A percentile compares a stretch with the other conserved stretches of the same genome.
Evolutionary conservation across 2,113 vertebrate genomes (phyloP).

Genomic region (Hemicordylus capensis): DNA sequence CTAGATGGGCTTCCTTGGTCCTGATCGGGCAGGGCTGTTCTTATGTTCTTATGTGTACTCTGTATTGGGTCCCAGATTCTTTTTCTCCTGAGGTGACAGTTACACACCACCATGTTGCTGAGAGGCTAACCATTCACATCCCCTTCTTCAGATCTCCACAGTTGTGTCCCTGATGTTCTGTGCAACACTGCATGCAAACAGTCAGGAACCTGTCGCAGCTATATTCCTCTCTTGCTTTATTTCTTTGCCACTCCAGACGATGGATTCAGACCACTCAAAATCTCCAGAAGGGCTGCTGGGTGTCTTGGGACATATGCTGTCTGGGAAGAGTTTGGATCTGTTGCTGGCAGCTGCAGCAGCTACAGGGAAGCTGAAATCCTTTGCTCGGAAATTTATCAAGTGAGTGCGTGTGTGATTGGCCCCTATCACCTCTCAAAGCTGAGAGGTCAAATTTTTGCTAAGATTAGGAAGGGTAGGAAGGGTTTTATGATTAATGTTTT

Average conservation of each 20-base stretch:
- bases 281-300: constrained; percentile 94
- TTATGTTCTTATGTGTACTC: accelerated
- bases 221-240: background rate
- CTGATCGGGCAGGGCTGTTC: too few species aligned
- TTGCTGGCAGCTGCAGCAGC: constrained; percentile 93
- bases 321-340: constrained; percentile 94
- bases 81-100: background rate
- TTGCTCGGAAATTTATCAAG: constrained; percentile 97
- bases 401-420: constrained; percentile 65
- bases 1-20: too few species aligned
- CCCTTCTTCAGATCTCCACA: background rate
- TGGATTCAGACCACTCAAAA: constrained; percentile 97
- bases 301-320: constrained; percentile 96
- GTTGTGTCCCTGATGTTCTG: accelerated
- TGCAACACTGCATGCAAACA: background rate
- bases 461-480: background rate
- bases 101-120: background rate
- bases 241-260: constrained; percentile 79
- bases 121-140: background rate
- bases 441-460: too few species aligned
- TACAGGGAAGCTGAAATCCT: constrained; percentile 95
- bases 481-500: too few species aligned
- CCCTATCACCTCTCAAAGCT: background rate
- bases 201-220: background rate
- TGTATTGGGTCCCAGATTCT: background rate